Conservation (phyloP, 2,888 invertebrate species). For the Heliconius aoede region DNA sequence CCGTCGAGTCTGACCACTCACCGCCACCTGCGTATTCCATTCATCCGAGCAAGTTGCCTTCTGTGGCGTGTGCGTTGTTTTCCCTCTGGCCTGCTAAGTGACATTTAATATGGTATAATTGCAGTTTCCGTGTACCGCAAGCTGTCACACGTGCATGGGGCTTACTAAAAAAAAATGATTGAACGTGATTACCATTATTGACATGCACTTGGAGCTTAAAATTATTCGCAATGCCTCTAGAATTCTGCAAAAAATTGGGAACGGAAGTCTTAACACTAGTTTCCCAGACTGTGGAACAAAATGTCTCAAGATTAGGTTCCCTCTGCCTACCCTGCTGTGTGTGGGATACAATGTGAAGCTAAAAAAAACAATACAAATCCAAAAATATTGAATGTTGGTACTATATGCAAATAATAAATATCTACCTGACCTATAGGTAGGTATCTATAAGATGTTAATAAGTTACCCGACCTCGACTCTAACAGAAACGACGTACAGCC, state of each 20-base stretch:
- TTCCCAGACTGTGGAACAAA: too few relatives aligned
- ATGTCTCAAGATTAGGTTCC: too few relatives aligned
- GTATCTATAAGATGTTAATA: not conserved
- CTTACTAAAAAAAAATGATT: not conserved
- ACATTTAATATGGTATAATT: constrained; percentile 49
- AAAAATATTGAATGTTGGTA: too few relatives aligned
- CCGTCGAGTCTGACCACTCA: constrained; percentile 12
- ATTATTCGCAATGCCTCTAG: too few relatives aligned
- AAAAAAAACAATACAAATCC: too few relatives aligned
- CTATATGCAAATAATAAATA: not conserved
- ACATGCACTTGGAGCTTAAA: not conserved
- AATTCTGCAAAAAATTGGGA: too few relatives aligned
- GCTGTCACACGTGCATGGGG: constrained; percentile 45
- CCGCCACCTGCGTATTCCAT: constrained; percentile 52
- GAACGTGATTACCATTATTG: not conserved
- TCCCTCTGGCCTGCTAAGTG: constrained; percentile 44
- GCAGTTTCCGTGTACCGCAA: constrained; percentile 47
- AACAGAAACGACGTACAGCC: not conserved
- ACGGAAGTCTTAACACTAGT: too few relatives aligned
- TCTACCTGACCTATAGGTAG: not conserved
- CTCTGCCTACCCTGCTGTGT: too few relatives aligned
- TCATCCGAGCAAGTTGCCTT: constrained; percentile 55
- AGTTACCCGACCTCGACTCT: constrained; percentile 12
- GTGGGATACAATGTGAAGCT: too few relatives aligned
- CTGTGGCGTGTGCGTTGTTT: constrained; percentile 49